These are phyloP conservation scores for Lordiphosa mommai DNA, from an alignment of 1,140 invertebrate species.

Conservation along the genomic window DNA sequence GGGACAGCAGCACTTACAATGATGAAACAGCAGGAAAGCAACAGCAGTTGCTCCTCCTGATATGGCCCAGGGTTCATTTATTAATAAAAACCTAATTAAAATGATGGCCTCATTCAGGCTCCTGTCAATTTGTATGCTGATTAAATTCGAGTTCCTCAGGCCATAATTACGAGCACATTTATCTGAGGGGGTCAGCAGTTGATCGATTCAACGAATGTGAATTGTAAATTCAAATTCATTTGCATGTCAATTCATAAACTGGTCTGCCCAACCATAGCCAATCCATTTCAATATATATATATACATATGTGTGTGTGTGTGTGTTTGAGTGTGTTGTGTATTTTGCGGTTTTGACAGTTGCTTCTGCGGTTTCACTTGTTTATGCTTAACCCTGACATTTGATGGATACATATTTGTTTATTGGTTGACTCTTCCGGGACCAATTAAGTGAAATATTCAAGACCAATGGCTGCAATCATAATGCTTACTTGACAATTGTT, in stretches of 20 bases:
- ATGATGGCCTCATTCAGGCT: conserved; percentile 23
- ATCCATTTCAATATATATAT: conserved; percentile 4
- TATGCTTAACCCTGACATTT: conserved; percentile 43
- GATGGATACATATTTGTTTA: conserved; percentile 9
- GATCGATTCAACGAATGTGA: conserved; percentile 20
- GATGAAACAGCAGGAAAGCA: no score
- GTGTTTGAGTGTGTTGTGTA: neutral
- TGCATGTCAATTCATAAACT: conserved; percentile 23
- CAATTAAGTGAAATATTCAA: conserved; percentile 73
- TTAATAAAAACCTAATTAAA: conserved; percentile 31
- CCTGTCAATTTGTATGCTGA: conserved; percentile 25
- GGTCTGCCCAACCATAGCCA: neutral
- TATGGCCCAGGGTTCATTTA: no score
- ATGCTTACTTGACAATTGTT: conserved; percentile 27
- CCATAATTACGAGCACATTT: conserved; percentile 27
- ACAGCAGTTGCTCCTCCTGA: no score
- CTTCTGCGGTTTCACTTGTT: conserved; percentile 9
- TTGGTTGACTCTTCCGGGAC: conserved; percentile 24
- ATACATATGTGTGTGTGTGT: conserved; percentile 6
- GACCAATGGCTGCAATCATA: conserved; percentile 46
- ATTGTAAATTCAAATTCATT: conserved; percentile 33
- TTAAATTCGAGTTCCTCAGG: neutral
- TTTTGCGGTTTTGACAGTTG: conserved; percentile 37
- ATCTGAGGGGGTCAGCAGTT: neutral
- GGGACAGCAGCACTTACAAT: neutral